Evolutionary conservation across 2,797 vertebrate species (phyloP).

Genomic region (Hafferia zeledoni): DNA sequence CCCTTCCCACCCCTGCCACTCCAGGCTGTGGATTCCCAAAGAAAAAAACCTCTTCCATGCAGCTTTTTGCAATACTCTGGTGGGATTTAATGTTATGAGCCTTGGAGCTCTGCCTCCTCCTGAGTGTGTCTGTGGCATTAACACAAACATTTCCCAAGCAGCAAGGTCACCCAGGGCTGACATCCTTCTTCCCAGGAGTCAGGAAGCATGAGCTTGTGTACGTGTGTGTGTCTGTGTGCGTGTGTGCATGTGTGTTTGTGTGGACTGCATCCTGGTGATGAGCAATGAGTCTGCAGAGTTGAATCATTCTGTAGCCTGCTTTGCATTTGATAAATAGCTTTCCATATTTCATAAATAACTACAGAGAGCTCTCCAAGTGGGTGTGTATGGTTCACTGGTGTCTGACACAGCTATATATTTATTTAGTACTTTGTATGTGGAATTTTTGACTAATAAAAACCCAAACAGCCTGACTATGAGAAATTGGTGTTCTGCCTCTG

Average conservation of each 20-base stretch:
- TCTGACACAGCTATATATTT: slow-evolving; percentile 45
- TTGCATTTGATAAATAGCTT: slow-evolving; percentile 2
- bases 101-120: not conserved
- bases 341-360: not conserved
- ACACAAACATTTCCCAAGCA: not conserved
- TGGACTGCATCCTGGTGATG: not conserved
- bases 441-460: slow-evolving; percentile 63
- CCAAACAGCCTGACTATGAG: not conserved
- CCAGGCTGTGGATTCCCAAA: not conserved
- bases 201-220: rapidly evolving
- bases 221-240: too few species aligned
- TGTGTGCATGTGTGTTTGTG: not conserved
- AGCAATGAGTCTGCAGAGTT: slow-evolving; percentile 6
- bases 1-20: not conserved
- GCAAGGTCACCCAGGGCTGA: not conserved
- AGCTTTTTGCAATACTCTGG: not conserved
- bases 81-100: not conserved
- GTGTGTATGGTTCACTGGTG: not conserved
- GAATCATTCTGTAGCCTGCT: slow-evolving; percentile 16
- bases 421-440: slow-evolving; percentile 51
- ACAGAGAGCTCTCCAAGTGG: not conserved
- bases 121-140: not conserved
- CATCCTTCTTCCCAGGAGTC: not conserved
- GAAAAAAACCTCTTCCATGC: not conserved
- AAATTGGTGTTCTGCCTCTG: not conserved